Evolutionary conservation across 2,888 invertebrate species (phyloP).

Genomic region (Aporophyla nigra): DNA sequence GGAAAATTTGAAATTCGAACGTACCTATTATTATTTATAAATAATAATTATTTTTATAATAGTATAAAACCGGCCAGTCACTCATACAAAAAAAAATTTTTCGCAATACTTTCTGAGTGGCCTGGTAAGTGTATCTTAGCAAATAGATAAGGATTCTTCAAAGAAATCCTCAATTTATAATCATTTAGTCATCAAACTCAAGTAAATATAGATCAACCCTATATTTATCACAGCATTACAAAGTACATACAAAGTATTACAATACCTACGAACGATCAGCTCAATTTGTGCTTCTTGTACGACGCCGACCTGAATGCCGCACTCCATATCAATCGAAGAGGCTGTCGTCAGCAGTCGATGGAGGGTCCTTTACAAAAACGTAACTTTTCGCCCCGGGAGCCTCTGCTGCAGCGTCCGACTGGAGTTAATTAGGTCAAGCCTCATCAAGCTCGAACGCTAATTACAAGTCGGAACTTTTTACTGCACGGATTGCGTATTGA

Average conservation of each 20-base stretch:
- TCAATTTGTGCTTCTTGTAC: constrained; percentile 15
- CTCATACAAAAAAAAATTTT: too few species aligned
- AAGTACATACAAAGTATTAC: not conserved
- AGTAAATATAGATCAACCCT: not conserved
- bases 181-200: too few species aligned
- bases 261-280: not conserved
- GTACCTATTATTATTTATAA: too few species aligned
- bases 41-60: too few species aligned
- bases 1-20: too few species aligned
- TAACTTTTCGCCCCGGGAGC: constrained; percentile 58
- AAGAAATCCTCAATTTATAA: not conserved
- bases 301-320: constrained; percentile 28
- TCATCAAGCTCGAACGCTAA: constrained; percentile 46
- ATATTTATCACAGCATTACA: not conserved
- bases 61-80: too few species aligned
- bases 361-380: constrained; percentile 56
- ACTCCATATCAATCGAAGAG: constrained; percentile 37
- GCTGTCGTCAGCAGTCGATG: constrained; percentile 54
- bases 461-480: constrained; percentile 43
- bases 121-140: not conserved
- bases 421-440: constrained; percentile 73
- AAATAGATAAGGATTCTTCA: not conserved
- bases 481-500: constrained; percentile 25
- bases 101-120: too few species aligned
- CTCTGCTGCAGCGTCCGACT: constrained; percentile 28